Evolutionary conservation across 92 coral and sea anemone genomes (phyloP).

Genomic region (Parazoanthus swiftii): DNA sequence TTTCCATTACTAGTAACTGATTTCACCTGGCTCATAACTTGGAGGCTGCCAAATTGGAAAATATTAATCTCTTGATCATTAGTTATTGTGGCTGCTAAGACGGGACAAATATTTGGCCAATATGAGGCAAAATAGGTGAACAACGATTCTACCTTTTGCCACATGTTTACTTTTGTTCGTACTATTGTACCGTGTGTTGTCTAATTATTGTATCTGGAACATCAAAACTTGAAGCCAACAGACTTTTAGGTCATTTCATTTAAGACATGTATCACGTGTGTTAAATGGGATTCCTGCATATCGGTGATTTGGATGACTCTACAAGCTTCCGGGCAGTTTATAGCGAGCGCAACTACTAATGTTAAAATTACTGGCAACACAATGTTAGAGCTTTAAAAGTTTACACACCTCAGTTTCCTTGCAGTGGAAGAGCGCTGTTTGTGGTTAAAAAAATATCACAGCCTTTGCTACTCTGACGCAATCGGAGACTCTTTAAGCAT

Average conservation of each 20-base stretch:
- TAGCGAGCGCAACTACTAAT: not conserved
- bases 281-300: not conserved
- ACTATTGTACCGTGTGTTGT: not conserved
- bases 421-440: not conserved
- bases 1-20: not conserved
- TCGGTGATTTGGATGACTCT: not conserved
- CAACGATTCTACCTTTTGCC: not conserved
- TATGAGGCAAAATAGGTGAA: not conserved
- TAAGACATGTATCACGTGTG: not conserved
- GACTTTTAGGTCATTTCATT: not conserved
- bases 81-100: not conserved
- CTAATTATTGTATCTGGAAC: not conserved
- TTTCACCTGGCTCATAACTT: not conserved
- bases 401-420: not conserved
- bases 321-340: not conserved
- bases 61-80: not conserved
- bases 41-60: not conserved
- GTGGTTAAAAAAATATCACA: not conserved
- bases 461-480: not conserved
- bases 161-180: not conserved
- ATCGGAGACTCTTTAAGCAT: not conserved
- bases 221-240: not conserved
- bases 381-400: not conserved
- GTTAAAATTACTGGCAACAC: not conserved
- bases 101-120: not conserved